Base-by-base conservation (phyloP, 2,113 vertebrate species). In the Calidris pugnax region DNA sequence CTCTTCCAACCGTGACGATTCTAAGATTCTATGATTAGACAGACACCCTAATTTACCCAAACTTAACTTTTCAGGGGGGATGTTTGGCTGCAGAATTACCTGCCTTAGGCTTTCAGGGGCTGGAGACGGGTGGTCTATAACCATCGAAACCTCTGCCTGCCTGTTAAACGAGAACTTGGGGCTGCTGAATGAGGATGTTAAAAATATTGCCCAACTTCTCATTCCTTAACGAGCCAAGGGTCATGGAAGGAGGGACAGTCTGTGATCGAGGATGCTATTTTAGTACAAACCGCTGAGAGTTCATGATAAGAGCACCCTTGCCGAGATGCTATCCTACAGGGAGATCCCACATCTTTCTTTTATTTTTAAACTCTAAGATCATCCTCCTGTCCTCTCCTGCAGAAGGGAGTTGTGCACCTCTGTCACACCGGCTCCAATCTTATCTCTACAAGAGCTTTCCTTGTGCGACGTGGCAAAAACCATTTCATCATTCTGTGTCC, bases 371-470 rank as follows among this genome's bases (percentile, higher is more conserved):
- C 43, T 80, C 6, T 5, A 90, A 85, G 26, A 66, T 56, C 74
- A 59, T 15, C 32, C 50, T 72, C 50, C 53, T 16, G 35, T 35
- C 78, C 85, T 76, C 72, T 71, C 28, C 55, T 80, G 79, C 63
- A 74, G 62, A 85, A 59, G 55, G 59, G 68, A 95, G 59, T 20
- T 53, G n/a, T 3, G 14, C 21, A 45, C 85, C 41, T 73, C 67
- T 73, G 67, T 57, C 85, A 76, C 45, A 37, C 33, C 45, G 91
- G 66, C 66, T 95, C 72, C 76, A 85, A 30, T 47, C 87, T 75
- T 92, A 95, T 88, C 94, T 93, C 72, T 24, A 35, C 30, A 79
- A 67, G 30, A 81, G 55, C 43, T 85, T 95, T 96, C 90, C 67
- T 7, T 7, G 7, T 41, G 87, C 0, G 6, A 90, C 13, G 22